Conservation (phyloP, 37 sponge, comb jelly and placozoan genomes). For the Haliclona indistincta region DNA sequence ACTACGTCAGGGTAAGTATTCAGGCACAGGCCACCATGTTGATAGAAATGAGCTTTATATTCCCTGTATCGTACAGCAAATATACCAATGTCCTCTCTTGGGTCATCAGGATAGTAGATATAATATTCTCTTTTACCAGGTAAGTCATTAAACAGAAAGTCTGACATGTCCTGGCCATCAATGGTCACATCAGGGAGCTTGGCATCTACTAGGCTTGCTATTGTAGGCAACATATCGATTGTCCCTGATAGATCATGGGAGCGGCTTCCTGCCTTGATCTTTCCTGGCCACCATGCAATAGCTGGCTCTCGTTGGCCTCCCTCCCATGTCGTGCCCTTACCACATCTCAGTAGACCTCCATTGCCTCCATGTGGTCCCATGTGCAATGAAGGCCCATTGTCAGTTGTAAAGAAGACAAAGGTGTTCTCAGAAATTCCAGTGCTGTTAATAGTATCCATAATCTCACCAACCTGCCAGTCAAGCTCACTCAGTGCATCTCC, state of each 20-base stretch:
- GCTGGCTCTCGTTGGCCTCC: conserved; percentile 80
- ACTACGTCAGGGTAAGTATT: conserved; percentile 64
- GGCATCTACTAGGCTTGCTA: conserved; percentile 42
- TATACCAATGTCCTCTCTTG: conserved; percentile 28
- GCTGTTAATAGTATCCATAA: conserved; percentile 48
- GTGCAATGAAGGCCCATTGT: conserved; percentile 54
- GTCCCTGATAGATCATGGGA: conserved; percentile 72
- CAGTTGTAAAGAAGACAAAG: conserved; percentile 81
- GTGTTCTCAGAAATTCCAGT: conserved; percentile 69
- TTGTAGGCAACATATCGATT: conserved; percentile 72
- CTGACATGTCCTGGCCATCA: conserved; percentile 80
- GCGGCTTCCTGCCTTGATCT: conserved; percentile 58
- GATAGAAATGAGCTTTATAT: conserved; percentile 82
- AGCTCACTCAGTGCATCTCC: conserved; percentile 77
- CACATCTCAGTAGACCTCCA: conserved; percentile 78
- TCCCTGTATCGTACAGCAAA: conserved; percentile 72
- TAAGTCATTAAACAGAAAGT: conserved; percentile 58
- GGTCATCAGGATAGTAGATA: conserved; percentile 56
- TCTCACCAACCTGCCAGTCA: conserved; percentile 69
- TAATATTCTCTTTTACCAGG: conserved; percentile 61
- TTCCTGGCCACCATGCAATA: conserved; percentile 84
- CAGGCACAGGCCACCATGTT: conserved; percentile 57
- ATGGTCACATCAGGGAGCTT: conserved; percentile 26
- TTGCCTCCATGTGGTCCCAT: conserved; percentile 54
- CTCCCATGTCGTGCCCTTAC: conserved; percentile 82